Evolutionary conservation across 2,797 vertebrate genomes (phyloP).

Genomic region (Discoglossus pictus): DNA sequence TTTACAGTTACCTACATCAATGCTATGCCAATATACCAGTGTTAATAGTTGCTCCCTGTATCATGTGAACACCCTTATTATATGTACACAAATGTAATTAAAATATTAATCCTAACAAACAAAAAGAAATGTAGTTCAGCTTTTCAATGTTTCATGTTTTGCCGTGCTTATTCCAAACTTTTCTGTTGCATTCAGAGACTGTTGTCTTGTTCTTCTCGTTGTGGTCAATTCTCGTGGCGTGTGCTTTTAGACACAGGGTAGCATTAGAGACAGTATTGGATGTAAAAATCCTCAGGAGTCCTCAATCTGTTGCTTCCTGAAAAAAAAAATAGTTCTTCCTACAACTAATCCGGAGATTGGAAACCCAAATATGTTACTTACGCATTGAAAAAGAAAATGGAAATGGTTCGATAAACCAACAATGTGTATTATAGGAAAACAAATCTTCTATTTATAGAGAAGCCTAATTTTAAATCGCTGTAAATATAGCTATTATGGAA

Average conservation of each 20-base stretch:
- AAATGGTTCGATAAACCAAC: slow-evolving; percentile 93
- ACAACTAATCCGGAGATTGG: slow-evolving; percentile 83
- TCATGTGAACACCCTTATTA: slow-evolving; percentile 94
- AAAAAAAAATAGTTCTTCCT: slow-evolving; percentile 88
- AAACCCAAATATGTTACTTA: slow-evolving; percentile 83
- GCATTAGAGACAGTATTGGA: slow-evolving; percentile 93
- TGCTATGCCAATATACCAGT: slow-evolving; percentile 91
- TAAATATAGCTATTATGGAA: slow-evolving; percentile 90
- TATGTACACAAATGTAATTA: slow-evolving; percentile 98
- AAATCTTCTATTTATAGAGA: slow-evolving; percentile 91
- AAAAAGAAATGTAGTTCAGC: slow-evolving; percentile 90
- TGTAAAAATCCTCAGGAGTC: slow-evolving; percentile 89
- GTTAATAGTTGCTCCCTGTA: slow-evolving; percentile 92
- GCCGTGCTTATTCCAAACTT: slow-evolving; percentile 84
- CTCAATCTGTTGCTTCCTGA: slow-evolving; percentile 80
- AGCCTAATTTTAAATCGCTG: slow-evolving; percentile 93
- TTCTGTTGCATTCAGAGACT: slow-evolving; percentile 81
- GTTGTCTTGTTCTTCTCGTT: slow-evolving; percentile 87
- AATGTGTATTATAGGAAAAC: slow-evolving; percentile 95
- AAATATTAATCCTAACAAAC: slow-evolving; percentile 97
- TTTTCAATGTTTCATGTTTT: slow-evolving; percentile 93
- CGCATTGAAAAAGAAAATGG: slow-evolving; percentile 84
- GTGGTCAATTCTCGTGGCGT: slow-evolving; percentile 91
- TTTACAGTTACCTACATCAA: slow-evolving; percentile 84
- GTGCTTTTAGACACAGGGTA: slow-evolving; percentile 94